Percentiles rank a stretch among this genome's conserved stretches.
phyloP scores from a whole-genome alignment of 1,140 invertebrate species.

The Amphibalanus amphitrite region DNA sequence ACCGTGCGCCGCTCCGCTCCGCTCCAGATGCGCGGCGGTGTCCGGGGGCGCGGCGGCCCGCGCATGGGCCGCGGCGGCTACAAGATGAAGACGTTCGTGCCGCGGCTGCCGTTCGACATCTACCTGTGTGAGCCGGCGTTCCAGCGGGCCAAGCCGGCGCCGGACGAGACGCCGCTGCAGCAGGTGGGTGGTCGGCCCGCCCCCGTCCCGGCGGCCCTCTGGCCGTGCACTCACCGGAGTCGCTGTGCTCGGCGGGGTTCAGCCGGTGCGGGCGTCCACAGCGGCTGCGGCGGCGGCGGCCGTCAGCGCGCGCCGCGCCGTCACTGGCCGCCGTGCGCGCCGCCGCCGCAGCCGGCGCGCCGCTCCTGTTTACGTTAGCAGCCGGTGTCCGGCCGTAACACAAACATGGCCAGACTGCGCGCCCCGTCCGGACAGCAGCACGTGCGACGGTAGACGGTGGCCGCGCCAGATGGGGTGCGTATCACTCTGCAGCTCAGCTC shows the following conservation, averaged over 20 bases:
- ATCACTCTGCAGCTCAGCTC: no score
- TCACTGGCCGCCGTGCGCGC: not conserved
- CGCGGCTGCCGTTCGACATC: constrained; percentile 77
- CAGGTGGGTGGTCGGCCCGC: constrained; percentile 35
- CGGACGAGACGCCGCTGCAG: constrained; percentile 64
- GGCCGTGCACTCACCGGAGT: constrained; percentile 4
- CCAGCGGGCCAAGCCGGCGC: constrained; percentile 59
- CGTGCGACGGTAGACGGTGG: no score
- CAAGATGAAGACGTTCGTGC: constrained; percentile 47
- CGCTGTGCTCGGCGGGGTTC: not conserved
- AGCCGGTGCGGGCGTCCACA: no score
- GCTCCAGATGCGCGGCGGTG: constrained; percentile 19
- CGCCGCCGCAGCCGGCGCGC: not conserved
- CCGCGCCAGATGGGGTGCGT: no score
- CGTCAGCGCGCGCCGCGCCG: not conserved
- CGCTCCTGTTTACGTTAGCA: not conserved
- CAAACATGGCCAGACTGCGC: not conserved
- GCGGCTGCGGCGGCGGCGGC: no score
- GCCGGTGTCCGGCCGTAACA: constrained; percentile 6
- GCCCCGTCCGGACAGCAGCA: no score
- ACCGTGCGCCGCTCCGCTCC: not conserved
- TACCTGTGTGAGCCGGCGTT: constrained; percentile 73
- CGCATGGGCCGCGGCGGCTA: constrained; percentile 22
- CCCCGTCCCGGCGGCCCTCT: constrained; percentile 1
- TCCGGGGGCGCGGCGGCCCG: constrained; percentile 20